phyloP scores from a whole-genome alignment of 2,888 invertebrate species.

The Apodemia hepburni region DNA sequence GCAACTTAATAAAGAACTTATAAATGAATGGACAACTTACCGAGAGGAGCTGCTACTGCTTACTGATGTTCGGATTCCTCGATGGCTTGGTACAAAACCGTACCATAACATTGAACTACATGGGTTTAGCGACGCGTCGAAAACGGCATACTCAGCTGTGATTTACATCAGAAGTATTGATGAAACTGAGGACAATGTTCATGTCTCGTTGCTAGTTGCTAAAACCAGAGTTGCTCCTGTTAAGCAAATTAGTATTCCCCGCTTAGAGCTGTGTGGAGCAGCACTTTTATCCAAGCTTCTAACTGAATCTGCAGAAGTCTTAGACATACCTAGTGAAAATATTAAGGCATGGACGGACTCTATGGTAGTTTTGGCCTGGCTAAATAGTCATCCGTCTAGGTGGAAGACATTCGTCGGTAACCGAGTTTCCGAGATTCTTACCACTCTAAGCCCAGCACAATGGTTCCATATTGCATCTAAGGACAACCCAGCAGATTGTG shows the following conservation, averaged over 20 bases:
- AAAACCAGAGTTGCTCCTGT: conserved; percentile 12
- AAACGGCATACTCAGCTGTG: conserved; percentile 25
- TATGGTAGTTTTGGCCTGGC: conserved; percentile 21
- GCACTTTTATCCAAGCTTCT: conserved; percentile 5
- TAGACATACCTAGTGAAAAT: background rate
- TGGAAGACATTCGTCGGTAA: background rate
- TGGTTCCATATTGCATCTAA: background rate
- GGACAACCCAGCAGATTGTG: background rate
- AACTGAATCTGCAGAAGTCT: background rate
- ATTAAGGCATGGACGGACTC: conserved; percentile 8
- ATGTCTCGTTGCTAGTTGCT: conserved; percentile 22
- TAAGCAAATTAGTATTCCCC: conserved; percentile 3
- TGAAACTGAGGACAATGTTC: background rate
- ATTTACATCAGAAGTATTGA: conserved; percentile 2
- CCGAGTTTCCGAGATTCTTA: conserved; percentile 1
- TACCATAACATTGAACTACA: background rate
- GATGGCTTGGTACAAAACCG: conserved; percentile 19
- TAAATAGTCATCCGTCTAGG: conserved; percentile 1
- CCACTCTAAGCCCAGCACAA: background rate
- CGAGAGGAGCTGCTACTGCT: conserved; percentile 21
- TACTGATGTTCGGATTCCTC: conserved; percentile 18
- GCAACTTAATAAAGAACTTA: conserved; percentile 22
- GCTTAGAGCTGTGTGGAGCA: conserved; percentile 5
- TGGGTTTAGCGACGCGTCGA: conserved; percentile 27
- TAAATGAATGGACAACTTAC: conserved; percentile 26